Base-by-base conservation (phyloP, 2,797 vertebrate genomes). In the Toxotes lorentzi region DNA sequence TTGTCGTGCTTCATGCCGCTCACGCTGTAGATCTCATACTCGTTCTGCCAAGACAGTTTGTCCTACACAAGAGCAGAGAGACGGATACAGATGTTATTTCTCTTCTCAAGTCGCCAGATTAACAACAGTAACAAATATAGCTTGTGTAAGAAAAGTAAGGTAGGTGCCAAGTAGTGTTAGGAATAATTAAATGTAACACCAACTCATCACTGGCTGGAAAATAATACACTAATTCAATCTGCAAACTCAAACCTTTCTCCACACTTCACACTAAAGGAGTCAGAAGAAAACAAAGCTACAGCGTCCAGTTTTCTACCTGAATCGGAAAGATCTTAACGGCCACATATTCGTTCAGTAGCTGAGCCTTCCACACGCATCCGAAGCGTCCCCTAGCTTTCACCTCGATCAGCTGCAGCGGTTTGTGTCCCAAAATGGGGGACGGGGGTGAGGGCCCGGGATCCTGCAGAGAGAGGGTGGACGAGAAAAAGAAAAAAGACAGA, bases 301-400 rank as follows among this genome's bases (percentile, higher is more conserved):
- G 38, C 2, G 19, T n/a, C 12, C 12, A 6, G 14, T 6, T 10
- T 2, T 4, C 69, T 93, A 99, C 98, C 98, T 99, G 98, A 73
- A 99, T 95, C 3, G 98, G 97, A 94, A 99, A 99, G 95, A 99
- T 97, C 94, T 99, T 99, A 14, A 99, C 98, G 0, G 98, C 98
- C 72, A 99, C 97, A 0, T 97, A 96, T 13, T 99, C 97, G 4
- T 94, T 97, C 30, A 99, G 96, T 47, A 99, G 95, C 85, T 99
- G 97, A 19, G 98, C 98, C 92, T 99, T 99, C 98, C 98, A 99
- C 16, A 99, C 98, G 41, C 97, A 99, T 47, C 98, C 98, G 66
- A 98, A 99, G 81, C 98, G 96, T 83, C 98, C 98, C 82, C 98
- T 96, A 76, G 98, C 98, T 92, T 99, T 99, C 85, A 99, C 89